phyloP scores from a whole-genome alignment of 2,797 vertebrate species.

The Anas bernieri region DNA sequence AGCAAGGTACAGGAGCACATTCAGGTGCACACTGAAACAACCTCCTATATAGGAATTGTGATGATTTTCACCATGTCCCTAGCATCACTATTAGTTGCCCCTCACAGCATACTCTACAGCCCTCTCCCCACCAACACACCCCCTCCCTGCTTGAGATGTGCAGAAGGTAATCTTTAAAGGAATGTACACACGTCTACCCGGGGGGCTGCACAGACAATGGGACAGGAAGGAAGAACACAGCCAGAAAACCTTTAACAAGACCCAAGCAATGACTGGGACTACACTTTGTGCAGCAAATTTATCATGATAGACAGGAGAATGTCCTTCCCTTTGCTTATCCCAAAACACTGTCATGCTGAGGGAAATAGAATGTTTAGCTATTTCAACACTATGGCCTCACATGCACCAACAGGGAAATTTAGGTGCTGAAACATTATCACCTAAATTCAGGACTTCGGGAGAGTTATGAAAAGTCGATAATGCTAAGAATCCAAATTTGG shows the following conservation, averaged over 20 bases:
- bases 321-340: background rate
- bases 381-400: fast-evolving
- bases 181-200: background rate
- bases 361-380: background rate
- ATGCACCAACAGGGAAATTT: fast-evolving
- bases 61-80: background rate
- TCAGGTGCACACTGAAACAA: background rate
- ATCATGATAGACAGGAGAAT: background rate
- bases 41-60: background rate
- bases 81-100: background rate
- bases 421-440: background rate
- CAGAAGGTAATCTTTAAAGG: background rate
- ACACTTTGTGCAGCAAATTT: background rate
- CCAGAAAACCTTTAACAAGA: background rate
- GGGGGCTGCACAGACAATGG: background rate
- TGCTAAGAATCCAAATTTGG: background rate
- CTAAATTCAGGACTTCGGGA: background rate
- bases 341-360: background rate
- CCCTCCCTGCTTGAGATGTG: background rate
- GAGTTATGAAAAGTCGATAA: background rate
- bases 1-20: too few species aligned
- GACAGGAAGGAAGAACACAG: background rate
- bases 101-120: background rate
- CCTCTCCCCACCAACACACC: background rate
- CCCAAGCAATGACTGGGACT: background rate